phyloP scores from a whole-genome alignment of 2,113 vertebrate species.

The Petromus typicus region DNA sequence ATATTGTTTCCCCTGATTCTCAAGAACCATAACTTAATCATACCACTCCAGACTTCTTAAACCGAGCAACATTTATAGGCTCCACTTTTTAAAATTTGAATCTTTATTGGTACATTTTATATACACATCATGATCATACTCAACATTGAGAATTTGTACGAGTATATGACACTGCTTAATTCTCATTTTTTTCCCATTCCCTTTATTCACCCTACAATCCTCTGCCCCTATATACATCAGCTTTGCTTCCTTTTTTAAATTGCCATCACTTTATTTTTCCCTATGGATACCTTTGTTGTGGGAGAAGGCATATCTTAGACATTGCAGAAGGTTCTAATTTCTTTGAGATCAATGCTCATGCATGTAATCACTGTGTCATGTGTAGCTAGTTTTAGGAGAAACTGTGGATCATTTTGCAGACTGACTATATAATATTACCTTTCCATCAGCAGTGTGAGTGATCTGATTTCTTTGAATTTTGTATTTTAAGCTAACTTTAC shows the following conservation, averaged over 20 bases:
- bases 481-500: not conserved
- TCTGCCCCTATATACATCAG: too few relatives aligned
- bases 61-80: not conserved
- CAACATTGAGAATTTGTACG: too few relatives aligned
- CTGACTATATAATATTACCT: too few relatives aligned
- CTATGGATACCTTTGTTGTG: not conserved
- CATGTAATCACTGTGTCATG: not conserved
- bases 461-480: not conserved
- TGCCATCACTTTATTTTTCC: too few relatives aligned
- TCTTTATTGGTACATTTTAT: too few relatives aligned
- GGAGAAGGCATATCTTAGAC: not conserved
- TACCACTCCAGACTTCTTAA: not conserved
- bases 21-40: not conserved
- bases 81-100: not conserved
- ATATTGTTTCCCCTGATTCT: not conserved
- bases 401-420: too few relatives aligned
- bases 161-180: too few relatives aligned
- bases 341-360: not conserved
- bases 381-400: too few relatives aligned
- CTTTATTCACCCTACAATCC: too few relatives aligned
- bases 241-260: too few relatives aligned
- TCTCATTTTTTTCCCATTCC: too few relatives aligned
- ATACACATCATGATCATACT: too few relatives aligned
- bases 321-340: not conserved
- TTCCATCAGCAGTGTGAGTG: not conserved